Base-by-base conservation (phyloP, 92 coral and sea anemone species). In the Zoanthus sansibaricus region DNA sequence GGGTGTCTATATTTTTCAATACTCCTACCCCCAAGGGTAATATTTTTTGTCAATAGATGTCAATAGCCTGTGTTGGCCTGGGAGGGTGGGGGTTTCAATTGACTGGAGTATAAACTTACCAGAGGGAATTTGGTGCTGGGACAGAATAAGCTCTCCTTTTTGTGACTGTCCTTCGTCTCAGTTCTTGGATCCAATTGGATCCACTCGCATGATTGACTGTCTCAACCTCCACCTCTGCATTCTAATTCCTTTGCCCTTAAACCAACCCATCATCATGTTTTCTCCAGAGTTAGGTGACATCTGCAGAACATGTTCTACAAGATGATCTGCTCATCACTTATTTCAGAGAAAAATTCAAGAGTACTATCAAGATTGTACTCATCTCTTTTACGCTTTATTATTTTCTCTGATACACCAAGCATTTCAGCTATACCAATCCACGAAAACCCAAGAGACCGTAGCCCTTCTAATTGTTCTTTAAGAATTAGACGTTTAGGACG, bases 251-350 rank as follows among this genome's bases (percentile, higher is more conserved):
- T 79, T 88, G 32, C 93, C 93, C 89, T 85, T 86, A 62, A 92
- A 76, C 77, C 87, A 83, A 49, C 93, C 95, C 75, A 92, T 73
- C 16, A 86, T 80, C 94, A 92, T 92, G 74, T 92, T 71, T 87
- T 92, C 94, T 72, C 95, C 95, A 68, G 91, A 92, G 44, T 92
- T 77, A 31, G 91, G 95, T 59, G 93, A 92, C 49, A 90, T 64
- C 58, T 90, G 64, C 78, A 90, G 80, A n/a, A 87, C 82, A 62
- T 79, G 33, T 82, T 86, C 88, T 47, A 92, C 85, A 80, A 90
- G 86, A 52, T 66, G 71, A 66, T 66, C 33, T 66, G 31, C 30
- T 66, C 71, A 66, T 66, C 71, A n/a, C 31, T n/a, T 66, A 66
- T 66, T n/a, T 66, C 71, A 66, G 71, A 66, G 33, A 66, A 66